A percentile compares a stretch with the other conserved stretches of the same genome.
These are phyloP conservation scores for Coleophora deauratella DNA, from an alignment of 2,888 invertebrate genomes.

Conservation along the genomic window DNA sequence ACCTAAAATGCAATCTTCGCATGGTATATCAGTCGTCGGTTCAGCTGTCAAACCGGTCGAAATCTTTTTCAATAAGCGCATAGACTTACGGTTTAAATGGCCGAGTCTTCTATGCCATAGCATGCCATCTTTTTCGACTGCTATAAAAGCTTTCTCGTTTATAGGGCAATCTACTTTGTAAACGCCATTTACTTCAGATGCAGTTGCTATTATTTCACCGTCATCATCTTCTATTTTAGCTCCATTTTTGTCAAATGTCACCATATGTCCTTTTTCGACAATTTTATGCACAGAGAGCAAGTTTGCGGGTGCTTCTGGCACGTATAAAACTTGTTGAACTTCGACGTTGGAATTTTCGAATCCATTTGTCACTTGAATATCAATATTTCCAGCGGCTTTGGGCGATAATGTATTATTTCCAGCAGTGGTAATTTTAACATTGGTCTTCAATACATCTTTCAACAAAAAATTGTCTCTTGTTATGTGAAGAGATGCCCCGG, in stretches of 20 bases:
- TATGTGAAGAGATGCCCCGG: too few relatives aligned
- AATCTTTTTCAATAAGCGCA: neutral
- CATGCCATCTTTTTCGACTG: neutral
- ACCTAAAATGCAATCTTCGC: conserved; percentile 7
- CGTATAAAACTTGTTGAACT: conserved; percentile 13
- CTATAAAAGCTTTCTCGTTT: neutral
- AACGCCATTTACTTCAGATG: neutral
- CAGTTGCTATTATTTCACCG: neutral
- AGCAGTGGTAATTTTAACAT: too few relatives aligned
- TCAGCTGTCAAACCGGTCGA: conserved; percentile 8
- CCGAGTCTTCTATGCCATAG: conserved; percentile 7
- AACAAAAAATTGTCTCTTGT: too few relatives aligned
- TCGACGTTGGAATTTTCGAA: too few relatives aligned
- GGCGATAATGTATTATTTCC: too few relatives aligned
- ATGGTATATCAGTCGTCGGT: conserved; percentile 7
- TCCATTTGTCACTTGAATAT: too few relatives aligned
- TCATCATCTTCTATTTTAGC: conserved; percentile 7
- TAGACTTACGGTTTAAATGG: neutral
- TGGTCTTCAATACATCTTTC: too few relatives aligned
- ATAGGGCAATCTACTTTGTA: neutral
- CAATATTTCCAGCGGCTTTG: too few relatives aligned
- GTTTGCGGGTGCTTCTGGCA: conserved; percentile 11
- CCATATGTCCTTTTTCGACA: conserved; percentile 10
- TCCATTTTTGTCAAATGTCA: conserved; percentile 8
- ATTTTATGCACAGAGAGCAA: conserved; percentile 13